phyloP scores from a whole-genome alignment of 2,888 invertebrate species.

The Onchidella celtica region DNA sequence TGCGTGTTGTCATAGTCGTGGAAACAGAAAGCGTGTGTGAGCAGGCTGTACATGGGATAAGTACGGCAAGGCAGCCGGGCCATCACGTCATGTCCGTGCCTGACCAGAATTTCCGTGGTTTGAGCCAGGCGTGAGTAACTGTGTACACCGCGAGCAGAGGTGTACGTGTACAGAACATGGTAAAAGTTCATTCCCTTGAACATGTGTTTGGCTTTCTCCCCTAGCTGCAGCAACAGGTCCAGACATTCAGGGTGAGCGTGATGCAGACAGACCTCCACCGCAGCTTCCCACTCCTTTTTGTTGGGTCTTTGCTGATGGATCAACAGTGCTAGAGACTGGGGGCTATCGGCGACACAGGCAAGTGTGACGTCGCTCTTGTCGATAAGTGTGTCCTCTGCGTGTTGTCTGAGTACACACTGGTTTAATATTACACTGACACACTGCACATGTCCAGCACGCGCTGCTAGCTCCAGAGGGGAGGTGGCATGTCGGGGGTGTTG shows the following conservation, averaged over 20 bases:
- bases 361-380: slow-evolving; percentile 63
- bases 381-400: slow-evolving; percentile 42
- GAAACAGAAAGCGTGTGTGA: slow-evolving; percentile 66
- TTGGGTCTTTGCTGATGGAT: slow-evolving; percentile 45
- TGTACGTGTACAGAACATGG: slow-evolving; percentile 69
- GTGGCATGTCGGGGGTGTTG: slow-evolving; percentile 26
- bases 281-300: slow-evolving; percentile 61
- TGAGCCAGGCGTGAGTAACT: slow-evolving; percentile 14
- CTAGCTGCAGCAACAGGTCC: slow-evolving; percentile 63
- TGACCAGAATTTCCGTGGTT: slow-evolving; percentile 67
- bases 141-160: neutral
- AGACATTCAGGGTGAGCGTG: slow-evolving; percentile 66
- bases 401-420: slow-evolving; percentile 59
- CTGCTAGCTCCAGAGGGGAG: slow-evolving; percentile 71
- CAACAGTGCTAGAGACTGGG: slow-evolving; percentile 61
- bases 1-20: slow-evolving; percentile 65
- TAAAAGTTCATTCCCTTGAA: slow-evolving; percentile 71
- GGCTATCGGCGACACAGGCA: slow-evolving; percentile 66
- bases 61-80: slow-evolving; percentile 65
- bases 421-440: slow-evolving; percentile 69
- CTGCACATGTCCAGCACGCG: slow-evolving; percentile 59
- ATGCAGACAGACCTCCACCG: slow-evolving; percentile 63
- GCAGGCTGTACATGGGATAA: slow-evolving; percentile 73
- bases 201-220: slow-evolving; percentile 54
- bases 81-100: slow-evolving; percentile 65